A percentile compares a stretch with the other conserved stretches of the same genome.
Conservation (phyloP, 2,888 invertebrate species). For the Epinotia demarniana region DNA sequence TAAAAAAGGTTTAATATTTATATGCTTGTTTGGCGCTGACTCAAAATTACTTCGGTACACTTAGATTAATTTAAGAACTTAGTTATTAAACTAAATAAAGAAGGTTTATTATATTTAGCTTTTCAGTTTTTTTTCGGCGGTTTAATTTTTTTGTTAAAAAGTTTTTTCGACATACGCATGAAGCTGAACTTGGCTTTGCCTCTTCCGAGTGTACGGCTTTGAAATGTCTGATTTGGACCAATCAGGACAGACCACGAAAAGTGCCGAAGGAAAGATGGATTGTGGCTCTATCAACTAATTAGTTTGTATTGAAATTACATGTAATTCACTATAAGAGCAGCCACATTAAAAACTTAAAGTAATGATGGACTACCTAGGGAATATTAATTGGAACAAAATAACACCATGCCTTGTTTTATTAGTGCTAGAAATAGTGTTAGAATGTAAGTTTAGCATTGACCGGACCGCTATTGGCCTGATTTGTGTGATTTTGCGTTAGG, state of each 20-base stretch:
- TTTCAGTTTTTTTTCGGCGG: too few relatives aligned
- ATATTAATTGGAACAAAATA: constrained; percentile 86
- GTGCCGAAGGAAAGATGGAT: constrained; percentile 80
- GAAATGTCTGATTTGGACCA: constrained; percentile 81
- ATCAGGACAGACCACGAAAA: constrained; percentile 83
- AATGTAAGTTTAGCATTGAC: constrained; percentile 81
- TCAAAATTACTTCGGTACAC: too few relatives aligned
- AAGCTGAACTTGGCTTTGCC: constrained; percentile 21
- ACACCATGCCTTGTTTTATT: constrained; percentile 88
- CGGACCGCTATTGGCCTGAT: constrained; percentile 46
- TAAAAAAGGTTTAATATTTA: too few relatives aligned
- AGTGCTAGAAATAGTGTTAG: constrained; percentile 87
- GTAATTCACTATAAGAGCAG: constrained; percentile 64
- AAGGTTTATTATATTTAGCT: too few relatives aligned
- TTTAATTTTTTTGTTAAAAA: too few relatives aligned
- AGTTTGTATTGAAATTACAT: constrained; percentile 71
- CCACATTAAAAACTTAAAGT: constrained; percentile 61
- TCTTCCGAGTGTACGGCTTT: constrained; percentile 24
- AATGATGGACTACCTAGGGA: constrained; percentile 83
- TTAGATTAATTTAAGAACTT: too few relatives aligned
- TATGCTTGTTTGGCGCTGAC: too few relatives aligned
- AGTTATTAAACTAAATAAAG: too few relatives aligned
- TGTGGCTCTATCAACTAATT: constrained; percentile 76
- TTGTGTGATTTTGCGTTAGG: constrained; percentile 51
- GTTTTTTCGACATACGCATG: neutral